These are phyloP conservation scores for Leucozona laternaria DNA, from an alignment of 2,888 invertebrate genomes.

Conservation along the genomic window DNA sequence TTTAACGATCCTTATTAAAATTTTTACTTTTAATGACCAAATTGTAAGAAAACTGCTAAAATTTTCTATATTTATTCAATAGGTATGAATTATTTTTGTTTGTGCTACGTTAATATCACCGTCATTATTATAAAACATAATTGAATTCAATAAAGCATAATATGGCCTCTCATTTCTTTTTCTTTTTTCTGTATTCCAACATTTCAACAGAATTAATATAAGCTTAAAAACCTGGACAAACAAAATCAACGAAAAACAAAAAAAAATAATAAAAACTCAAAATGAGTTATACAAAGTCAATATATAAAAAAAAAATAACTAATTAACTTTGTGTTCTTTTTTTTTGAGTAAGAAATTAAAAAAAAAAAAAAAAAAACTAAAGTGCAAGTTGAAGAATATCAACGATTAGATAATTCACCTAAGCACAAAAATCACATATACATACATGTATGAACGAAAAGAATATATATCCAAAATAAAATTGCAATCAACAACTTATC, in stretches of 20 bases:
- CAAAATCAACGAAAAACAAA: slow-evolving; percentile 59
- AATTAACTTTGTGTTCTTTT: slow-evolving; percentile 46
- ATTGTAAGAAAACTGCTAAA: no score
- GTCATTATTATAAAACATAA: background rate
- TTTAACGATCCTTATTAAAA: no score
- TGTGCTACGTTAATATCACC: slow-evolving; percentile 17
- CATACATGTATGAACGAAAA: slow-evolving; percentile 19
- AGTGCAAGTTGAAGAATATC: slow-evolving; percentile 46
- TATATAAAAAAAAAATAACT: slow-evolving; percentile 34
- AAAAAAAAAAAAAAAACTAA: background rate
- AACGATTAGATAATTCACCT: slow-evolving; percentile 56
- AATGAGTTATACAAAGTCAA: slow-evolving; percentile 46
- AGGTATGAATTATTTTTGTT: slow-evolving; percentile 17
- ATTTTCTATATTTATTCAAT: background rate
- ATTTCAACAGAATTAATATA: slow-evolving; percentile 63
- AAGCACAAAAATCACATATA: slow-evolving; percentile 51
- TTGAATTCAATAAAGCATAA: background rate
- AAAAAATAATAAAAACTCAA: slow-evolving; percentile 39
- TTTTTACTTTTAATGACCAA: no score
- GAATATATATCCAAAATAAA: slow-evolving; percentile 17
- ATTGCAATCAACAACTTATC: slow-evolving; percentile 21
- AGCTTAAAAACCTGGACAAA: slow-evolving; percentile 35
- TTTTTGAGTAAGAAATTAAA: slow-evolving; percentile 24
- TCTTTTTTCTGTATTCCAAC: background rate
- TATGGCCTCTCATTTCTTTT: background rate